A percentile compares a stretch with the other conserved stretches of the same genome.
Conservation (phyloP, 2,797 vertebrate genomes). For the Huso huso region DNA sequence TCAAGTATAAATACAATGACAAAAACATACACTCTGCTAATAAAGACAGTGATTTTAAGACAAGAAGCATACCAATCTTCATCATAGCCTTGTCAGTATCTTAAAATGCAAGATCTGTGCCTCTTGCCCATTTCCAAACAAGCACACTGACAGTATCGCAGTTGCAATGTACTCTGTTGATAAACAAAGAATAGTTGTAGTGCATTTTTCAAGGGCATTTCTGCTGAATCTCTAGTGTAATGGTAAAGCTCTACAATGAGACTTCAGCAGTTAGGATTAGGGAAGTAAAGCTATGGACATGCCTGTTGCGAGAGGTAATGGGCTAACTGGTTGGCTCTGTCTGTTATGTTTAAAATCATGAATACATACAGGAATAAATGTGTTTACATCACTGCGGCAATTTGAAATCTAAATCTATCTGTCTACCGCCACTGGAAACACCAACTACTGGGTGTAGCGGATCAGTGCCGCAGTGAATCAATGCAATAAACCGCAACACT, state of each 20-base stretch:
- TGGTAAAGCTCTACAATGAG: neutral
- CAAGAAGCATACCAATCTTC: too few species aligned
- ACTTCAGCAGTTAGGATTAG: neutral
- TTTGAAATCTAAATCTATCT: slow-evolving; percentile 5
- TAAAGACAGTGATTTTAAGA: too few species aligned
- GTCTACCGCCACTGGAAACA: neutral
- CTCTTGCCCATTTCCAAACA: too few species aligned
- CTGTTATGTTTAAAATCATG: neutral
- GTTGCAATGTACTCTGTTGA: too few species aligned
- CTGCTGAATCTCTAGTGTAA: neutral
- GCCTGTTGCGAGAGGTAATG: neutral
- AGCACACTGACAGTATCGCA: too few species aligned
- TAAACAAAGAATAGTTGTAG: neutral
- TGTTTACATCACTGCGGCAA: neutral
- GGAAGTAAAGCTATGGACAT: neutral
- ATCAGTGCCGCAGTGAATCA: neutral
- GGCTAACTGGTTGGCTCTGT: neutral
- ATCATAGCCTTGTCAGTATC: too few species aligned
- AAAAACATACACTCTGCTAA: too few species aligned
- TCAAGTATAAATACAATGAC: too few species aligned
- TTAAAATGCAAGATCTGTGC: too few species aligned
- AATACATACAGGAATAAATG: neutral
- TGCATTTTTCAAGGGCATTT: neutral
- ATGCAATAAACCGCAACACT: neutral
- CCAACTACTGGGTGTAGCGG: neutral